Conservation (phyloP, 2,113 vertebrate genomes). For the Nettapus auritus region DNA sequence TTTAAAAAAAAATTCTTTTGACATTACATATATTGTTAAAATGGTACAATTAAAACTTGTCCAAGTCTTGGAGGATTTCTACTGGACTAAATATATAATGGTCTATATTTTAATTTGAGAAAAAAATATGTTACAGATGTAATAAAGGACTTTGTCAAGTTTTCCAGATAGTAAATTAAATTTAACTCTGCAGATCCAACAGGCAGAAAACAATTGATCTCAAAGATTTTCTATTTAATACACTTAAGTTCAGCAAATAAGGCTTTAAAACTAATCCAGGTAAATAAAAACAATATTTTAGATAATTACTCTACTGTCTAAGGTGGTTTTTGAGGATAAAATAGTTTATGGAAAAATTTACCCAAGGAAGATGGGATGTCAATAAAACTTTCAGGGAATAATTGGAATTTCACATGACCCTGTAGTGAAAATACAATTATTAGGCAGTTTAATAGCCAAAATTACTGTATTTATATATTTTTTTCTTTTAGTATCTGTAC, state of each 20-base stretch:
- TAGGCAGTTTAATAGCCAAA: neutral
- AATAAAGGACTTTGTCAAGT: slow-evolving; percentile 39
- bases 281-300: slow-evolving; percentile 49
- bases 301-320: neutral
- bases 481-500: neutral
- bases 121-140: slow-evolving; percentile 43
- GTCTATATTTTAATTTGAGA: slow-evolving; percentile 37
- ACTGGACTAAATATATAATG: slow-evolving; percentile 2
- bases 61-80: neutral
- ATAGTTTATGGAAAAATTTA: neutral
- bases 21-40: neutral
- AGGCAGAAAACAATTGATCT: neutral
- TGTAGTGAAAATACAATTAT: neutral
- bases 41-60: slow-evolving; percentile 1
- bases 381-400: neutral
- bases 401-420: neutral
- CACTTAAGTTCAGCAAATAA: slow-evolving; percentile 29
- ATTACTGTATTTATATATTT: neutral
- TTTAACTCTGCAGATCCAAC: slow-evolving; percentile 41
- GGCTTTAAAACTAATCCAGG: slow-evolving; percentile 15
- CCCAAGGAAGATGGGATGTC: neutral
- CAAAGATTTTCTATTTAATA: slow-evolving; percentile 5
- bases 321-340: neutral
- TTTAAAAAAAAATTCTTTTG: neutral
- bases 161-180: slow-evolving; percentile 47